Evolutionary conservation across 2,888 invertebrate genomes (phyloP).

Genomic region (Drosophila picticornis): DNA sequence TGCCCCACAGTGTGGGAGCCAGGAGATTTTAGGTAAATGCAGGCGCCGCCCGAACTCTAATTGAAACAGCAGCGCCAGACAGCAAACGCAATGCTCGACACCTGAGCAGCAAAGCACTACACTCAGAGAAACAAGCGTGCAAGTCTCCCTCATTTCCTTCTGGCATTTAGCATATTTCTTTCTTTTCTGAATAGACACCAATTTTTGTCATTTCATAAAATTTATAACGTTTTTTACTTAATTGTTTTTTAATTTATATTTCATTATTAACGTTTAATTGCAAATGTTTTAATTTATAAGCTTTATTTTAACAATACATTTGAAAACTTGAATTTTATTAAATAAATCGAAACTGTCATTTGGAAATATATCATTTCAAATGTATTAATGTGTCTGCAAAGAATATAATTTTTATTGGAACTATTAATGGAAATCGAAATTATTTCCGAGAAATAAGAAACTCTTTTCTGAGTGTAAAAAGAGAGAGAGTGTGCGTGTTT

Average conservation of each 20-base stretch:
- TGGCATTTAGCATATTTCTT: neutral
- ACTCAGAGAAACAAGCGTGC: neutral
- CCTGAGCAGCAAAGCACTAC: slow-evolving; percentile 41
- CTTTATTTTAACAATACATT: neutral
- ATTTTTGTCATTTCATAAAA: neutral
- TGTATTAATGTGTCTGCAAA: too few relatives aligned
- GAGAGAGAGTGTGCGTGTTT: neutral
- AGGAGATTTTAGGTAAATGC: slow-evolving; percentile 11
- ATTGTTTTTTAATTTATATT: neutral
- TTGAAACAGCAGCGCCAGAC: slow-evolving; percentile 56
- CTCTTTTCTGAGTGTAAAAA: neutral
- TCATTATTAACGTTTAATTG: neutral
- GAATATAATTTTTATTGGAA: too few relatives aligned
- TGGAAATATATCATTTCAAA: too few relatives aligned
- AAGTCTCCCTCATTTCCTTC: neutral
- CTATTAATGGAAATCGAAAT: neutral
- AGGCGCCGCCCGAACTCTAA: slow-evolving; percentile 54
- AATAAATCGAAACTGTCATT: neutral
- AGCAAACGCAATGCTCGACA: slow-evolving; percentile 50
- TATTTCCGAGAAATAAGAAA: neutral
- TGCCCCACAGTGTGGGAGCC: slow-evolving; percentile 33
- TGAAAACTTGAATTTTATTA: neutral
- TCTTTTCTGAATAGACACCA: neutral
- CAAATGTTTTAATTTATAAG: neutral
- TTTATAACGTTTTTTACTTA: neutral